Evolutionary conservation across 1,140 invertebrate genomes (phyloP), one percentile per base, ranked within the genome.

Genomic region (Trichogramma pretiosum): DNA sequence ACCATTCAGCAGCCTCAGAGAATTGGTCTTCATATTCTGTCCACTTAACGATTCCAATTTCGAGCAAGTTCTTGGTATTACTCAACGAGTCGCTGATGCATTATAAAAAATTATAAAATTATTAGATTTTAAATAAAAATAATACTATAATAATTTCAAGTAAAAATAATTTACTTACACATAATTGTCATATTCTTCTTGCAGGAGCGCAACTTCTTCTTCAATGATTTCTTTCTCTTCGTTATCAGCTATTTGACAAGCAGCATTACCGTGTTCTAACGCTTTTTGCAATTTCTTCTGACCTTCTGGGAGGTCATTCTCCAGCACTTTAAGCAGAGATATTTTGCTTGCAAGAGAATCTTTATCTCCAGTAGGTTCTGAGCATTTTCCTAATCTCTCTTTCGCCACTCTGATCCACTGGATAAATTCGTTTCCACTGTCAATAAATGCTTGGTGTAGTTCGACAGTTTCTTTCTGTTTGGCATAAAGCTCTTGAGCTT

Each of bases 21-120:
- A 91, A 91, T 58, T 93, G 89, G 64, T 94, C 89, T 70, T 95
- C 89, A 62, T 94, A 95, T 68, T 96, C 89, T 14, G 87, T 89
- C 92, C 92, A 95, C 68, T 93, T 91, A 0, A 92, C 88, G 60
- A 95, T 89, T 51, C 87, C 89, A 46, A 83, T 76, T 73, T 96
- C 91, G 5, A 97, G 74, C 19, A 90, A 74, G 50, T 77, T 78
- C 71, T 93, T 93, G 0, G 85, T 86, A 56, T 81, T 83, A 48
- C 79, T 83, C 3, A 93, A 61, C 22, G 81, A 77, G 53, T 89
- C 84, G 21, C 78, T 81, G 55, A n/a, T n/a, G n/a, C n/a, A n/a
- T n/a, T n/a, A n/a, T n/a, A n/a, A n/a, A n/a, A n/a, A n/a, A n/a
- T n/a, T n/a, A n/a, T 43, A 66, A 66, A 48, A 32, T 52, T 32